A percentile compares a stretch with the other conserved stretches of the same genome.
Evolutionary conservation across 92 coral and sea anemone genomes (phyloP).

Genomic region (Phenganax subtilis): DNA sequence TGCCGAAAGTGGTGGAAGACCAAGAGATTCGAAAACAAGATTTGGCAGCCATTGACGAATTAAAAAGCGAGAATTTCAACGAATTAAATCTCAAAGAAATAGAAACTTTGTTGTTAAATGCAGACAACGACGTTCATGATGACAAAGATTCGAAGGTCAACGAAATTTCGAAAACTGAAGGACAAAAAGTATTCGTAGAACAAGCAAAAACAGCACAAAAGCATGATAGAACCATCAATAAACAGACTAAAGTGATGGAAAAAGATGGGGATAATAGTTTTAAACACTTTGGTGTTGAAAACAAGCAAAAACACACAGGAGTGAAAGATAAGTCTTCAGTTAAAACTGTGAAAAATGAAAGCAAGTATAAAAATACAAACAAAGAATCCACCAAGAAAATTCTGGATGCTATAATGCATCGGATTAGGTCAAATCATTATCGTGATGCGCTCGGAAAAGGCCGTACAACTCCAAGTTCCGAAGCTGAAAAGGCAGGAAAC

Average conservation of each 20-base stretch:
- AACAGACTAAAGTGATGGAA: not conserved
- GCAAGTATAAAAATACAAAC: not conserved
- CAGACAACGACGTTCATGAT: not conserved
- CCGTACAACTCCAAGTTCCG: not conserved
- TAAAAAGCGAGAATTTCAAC: not conserved
- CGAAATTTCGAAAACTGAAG: not conserved
- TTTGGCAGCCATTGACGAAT: not conserved
- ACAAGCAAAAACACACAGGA: not conserved
- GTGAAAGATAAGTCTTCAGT: not conserved
- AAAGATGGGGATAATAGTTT: not conserved
- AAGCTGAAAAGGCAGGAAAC: not conserved
- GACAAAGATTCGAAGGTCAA: too few species aligned
- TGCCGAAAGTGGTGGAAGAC: not conserved
- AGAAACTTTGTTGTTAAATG: not conserved
- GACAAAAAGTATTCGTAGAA: not conserved
- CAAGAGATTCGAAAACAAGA: conserved; percentile 20
- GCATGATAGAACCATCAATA: not conserved
- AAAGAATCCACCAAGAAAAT: conserved; percentile 1
- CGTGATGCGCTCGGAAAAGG: not conserved
- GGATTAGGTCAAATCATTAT: conserved; percentile 8
- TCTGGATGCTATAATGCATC: conserved; percentile 17
- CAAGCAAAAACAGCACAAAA: not conserved
- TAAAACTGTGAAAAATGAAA: not conserved
- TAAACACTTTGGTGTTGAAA: not conserved
- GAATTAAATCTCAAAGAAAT: conserved; percentile 4